Base-by-base conservation (phyloP, 2,113 vertebrate species). In the Spermophilus dauricus region DNA sequence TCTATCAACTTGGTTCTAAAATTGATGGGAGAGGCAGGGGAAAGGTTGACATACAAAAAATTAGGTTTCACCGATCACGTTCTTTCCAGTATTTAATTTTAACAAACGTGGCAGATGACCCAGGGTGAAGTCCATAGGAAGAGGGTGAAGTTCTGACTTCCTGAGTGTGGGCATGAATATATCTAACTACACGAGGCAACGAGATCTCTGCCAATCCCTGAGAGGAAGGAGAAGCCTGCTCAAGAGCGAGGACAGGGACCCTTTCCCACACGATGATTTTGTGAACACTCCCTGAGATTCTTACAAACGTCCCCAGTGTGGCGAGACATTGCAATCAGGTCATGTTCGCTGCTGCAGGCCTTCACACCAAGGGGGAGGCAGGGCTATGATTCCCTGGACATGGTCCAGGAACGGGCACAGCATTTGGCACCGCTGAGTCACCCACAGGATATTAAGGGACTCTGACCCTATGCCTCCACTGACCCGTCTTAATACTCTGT, bases 401-500 rank as follows among this genome's bases (percentile, higher is more conserved):
- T 11, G 14, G n/a, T 94, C 94, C 94, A 94, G 77, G 58, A 89
- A 77, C 73, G 72, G 85, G 75, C 92, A 96, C 70, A 90, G 67
- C 53, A 58, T 42, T 96, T 96, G 94, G 96, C 95, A 96, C 53
- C 0, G 2, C 34, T 17, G 30, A 96, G 95, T 82, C 53, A n/a
- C 92, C 72, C 92, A 97, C 96, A 96, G 96, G 92, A 94, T 95
- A 87, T 91, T 93, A 72, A 94, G 72, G 85, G 88, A 96, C 42
- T 11, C 14, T 85, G 94, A 39, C 94, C 67, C 81, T 80, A 7
- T 75, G 94, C 88, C 86, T 97, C 86, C 95, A 94, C 4, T 97
- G 95, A 98, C 97, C 97, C 84, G 0, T 94, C 97, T 96, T 89
- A 97, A 98, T 89, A 83, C 26, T 94, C 91, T 96, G 85, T 89